Conservation (phyloP, 1,140 invertebrate genomes). For the Hestina assimilis region DNA sequence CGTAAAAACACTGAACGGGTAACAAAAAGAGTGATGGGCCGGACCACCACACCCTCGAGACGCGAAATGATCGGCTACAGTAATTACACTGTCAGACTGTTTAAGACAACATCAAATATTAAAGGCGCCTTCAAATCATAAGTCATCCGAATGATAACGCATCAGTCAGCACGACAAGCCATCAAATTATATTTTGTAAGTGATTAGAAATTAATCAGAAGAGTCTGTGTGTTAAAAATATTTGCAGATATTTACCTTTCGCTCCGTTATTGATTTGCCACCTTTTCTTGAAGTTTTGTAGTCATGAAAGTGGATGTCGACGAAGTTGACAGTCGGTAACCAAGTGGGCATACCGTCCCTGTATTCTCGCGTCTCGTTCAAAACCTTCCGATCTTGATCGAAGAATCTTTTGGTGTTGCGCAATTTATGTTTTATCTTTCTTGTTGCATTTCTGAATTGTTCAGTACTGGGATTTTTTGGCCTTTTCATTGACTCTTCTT, state of each 20-base stretch:
- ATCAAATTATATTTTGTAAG: not conserved
- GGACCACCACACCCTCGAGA: conserved; percentile 56
- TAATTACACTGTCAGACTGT: conserved; percentile 67
- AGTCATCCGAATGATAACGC: conserved; percentile 20
- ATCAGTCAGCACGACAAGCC: conserved; percentile 17
- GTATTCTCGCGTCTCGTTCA: conserved; percentile 58
- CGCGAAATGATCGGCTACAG: conserved; percentile 50
- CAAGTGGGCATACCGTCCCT: conserved; percentile 61
- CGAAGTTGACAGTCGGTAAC: conserved; percentile 68
- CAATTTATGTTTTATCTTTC: conserved; percentile 58
- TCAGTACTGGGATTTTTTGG: conserved; percentile 48
- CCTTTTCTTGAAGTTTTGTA: conserved; percentile 42
- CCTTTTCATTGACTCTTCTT: conserved; percentile 45
- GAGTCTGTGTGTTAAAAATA: too few relatives aligned
- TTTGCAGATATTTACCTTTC: conserved; percentile 60
- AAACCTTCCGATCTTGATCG: conserved; percentile 45
- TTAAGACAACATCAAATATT: conserved; percentile 48
- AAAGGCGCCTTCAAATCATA: conserved; percentile 36
- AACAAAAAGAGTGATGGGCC: conserved; percentile 61
- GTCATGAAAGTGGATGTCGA: conserved; percentile 61
- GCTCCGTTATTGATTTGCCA: conserved; percentile 48
- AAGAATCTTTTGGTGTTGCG: conserved; percentile 61
- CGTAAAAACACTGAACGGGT: conserved; percentile 64
- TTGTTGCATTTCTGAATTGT: conserved; percentile 53
- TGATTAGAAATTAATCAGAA: too few relatives aligned